A percentile compares a stretch with the other conserved stretches of the same genome.
These are phyloP conservation scores for Brachyhypopomus gauderio DNA, from an alignment of 2,113 vertebrate species.

Conservation along the genomic window DNA sequence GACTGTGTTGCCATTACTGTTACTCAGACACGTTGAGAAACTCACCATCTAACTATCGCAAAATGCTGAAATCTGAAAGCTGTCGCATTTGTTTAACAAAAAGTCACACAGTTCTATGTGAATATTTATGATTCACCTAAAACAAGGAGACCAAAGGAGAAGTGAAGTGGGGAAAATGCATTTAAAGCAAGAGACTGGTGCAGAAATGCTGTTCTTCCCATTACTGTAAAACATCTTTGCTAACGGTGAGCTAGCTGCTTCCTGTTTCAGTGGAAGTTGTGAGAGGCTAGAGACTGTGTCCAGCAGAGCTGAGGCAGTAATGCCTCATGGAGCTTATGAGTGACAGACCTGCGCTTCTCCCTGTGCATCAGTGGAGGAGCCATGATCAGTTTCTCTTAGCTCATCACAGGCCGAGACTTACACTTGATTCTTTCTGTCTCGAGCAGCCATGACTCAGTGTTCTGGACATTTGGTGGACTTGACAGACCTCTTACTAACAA, in stretches of 20 bases:
- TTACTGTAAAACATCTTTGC: no score
- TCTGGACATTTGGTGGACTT: not conserved
- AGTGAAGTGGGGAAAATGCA: no score
- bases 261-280: no score
- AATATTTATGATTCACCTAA: no score
- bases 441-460: not conserved
- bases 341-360: not conserved
- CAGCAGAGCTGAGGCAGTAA: no score
- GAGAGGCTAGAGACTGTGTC: no score
- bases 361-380: not conserved
- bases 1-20: not conserved
- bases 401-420: not conserved
- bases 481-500: not conserved
- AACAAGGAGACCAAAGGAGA: no score
- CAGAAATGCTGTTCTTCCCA: no score
- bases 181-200: no score
- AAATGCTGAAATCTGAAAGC: not conserved
- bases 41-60: not conserved
- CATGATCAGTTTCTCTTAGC: not conserved
- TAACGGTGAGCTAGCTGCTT: no score
- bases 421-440: not conserved
- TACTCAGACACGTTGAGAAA: not conserved
- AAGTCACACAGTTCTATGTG: no score
- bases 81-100: not conserved
- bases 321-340: no score